A percentile compares a stretch with the other conserved stretches of the same genome.
Conservation (phyloP, 1,140 invertebrate species). For the Drosophila grimshawi region DNA sequence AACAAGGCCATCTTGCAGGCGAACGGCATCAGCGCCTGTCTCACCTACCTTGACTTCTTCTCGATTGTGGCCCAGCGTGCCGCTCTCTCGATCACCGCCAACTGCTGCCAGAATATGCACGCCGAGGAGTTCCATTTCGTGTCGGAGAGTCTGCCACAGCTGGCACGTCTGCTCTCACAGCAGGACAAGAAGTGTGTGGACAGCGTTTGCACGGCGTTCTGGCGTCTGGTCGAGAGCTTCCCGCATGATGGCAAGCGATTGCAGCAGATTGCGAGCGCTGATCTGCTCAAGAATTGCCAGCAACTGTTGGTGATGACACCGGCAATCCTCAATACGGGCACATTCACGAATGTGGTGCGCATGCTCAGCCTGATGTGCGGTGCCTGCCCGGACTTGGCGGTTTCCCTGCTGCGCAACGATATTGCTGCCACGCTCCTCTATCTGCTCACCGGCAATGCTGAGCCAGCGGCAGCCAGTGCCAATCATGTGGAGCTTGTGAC, state of each 20-base stretch:
- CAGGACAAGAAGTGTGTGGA: constrained; percentile 99
- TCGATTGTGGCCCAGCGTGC: constrained; percentile 98
- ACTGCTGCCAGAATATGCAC: constrained; percentile 97
- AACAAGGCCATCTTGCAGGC: constrained; percentile 98
- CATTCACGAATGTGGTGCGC: constrained; percentile 97
- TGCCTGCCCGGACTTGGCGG: constrained; percentile 96
- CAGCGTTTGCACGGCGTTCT: constrained; percentile 98
- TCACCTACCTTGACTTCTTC: constrained; percentile 99
- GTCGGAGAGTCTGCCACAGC: constrained; percentile 92
- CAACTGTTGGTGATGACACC: constrained; percentile 96
- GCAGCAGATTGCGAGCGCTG: constrained; percentile 97
- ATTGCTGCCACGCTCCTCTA: constrained; percentile 97
- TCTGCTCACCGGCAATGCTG: constrained; percentile 93
- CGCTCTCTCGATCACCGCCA: constrained; percentile 97
- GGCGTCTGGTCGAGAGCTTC: constrained; percentile 97
- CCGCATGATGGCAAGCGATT: constrained; percentile 95
- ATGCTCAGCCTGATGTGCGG: constrained; percentile 98
- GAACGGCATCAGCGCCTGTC: constrained; percentile 95
- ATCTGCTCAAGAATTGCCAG: constrained; percentile 96
- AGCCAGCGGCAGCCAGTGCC: constrained; percentile 80
- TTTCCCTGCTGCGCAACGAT: constrained; percentile 95
- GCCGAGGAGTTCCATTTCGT: constrained; percentile 97
- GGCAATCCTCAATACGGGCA: constrained; percentile 95
- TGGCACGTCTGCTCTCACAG: constrained; percentile 93
- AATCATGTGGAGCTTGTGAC: constrained; percentile 92